Base-by-base conservation (phyloP, 2,888 invertebrate genomes). In the Cosmorhoe ocellata region DNA sequence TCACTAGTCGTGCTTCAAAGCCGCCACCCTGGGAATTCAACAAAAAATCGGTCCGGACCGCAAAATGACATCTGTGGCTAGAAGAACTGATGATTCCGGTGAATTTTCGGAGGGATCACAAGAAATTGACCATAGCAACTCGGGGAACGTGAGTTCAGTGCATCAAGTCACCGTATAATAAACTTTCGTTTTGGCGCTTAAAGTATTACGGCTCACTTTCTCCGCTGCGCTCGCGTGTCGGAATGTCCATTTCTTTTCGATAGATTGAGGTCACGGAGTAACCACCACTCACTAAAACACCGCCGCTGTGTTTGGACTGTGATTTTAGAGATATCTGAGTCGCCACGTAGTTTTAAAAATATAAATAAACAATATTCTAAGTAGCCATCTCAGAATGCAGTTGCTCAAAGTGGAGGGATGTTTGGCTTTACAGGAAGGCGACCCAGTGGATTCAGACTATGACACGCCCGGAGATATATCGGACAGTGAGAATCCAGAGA, bases 401-500 rank as follows among this genome's bases (percentile, higher is more conserved):
- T 75, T 88, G 63, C 62, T 90, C 55, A 89, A 87, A 62, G 86
- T 89, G 48, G 80, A 76, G 64, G 81, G 73, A 59, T 75, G 75
- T 72, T 88, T 89, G 58, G 86, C 74, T 73, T 90, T 89, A 58
- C 88, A 91, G 90, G 90, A 90, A 60, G 84, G 69, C 30, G 82
- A 66, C 1, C 82, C 77, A 27, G 81, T 70, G 1, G 89, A 87
- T 57, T 90, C 90, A 0, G 90, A 90, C 56, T 91, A 91, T 66
- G 91, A 90, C 53, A 91, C 91, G 1, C 83, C 81, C 34, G 88
- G 83, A 8, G 92, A 91, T 56, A 87, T 88, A 32, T 84, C 90
- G 47, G 90, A 92, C 36, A 92, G 82, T 68, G 93, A 94, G 63
- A 94, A 94, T 76, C 94, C 94, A 0, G 95, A 95, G 74, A 94